phyloP scores from a whole-genome alignment of 2,888 invertebrate genomes.

The Seladonia tumulorum region DNA sequence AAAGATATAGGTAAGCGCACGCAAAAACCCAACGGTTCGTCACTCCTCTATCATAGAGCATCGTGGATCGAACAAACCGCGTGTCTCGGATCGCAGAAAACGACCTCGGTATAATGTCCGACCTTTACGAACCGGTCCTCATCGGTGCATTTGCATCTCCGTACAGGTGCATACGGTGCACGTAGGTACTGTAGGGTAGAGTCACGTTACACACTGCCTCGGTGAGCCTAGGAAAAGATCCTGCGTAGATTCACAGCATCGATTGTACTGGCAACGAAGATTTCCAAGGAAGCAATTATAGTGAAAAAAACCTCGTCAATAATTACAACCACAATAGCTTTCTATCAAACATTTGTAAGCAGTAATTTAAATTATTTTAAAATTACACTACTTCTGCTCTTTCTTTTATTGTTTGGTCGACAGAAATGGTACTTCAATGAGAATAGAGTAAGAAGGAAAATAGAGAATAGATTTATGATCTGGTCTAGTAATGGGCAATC shows the following conservation, averaged over 20 bases:
- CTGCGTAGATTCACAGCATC: neutral
- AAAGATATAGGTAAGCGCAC: neutral
- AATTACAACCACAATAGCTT: too few relatives aligned
- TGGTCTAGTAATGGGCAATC: too few relatives aligned
- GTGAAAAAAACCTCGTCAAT: neutral
- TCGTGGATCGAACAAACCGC: constrained; percentile 38
- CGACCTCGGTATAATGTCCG: constrained; percentile 72
- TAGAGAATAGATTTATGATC: too few relatives aligned
- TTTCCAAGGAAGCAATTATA: neutral
- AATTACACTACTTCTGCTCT: too few relatives aligned
- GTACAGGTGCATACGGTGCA: constrained; percentile 65
- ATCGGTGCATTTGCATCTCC: constrained; percentile 60
- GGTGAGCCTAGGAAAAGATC: constrained; percentile 4
- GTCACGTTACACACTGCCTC: neutral
- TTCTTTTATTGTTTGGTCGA: too few relatives aligned
- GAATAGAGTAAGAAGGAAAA: too few relatives aligned
- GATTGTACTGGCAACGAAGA: neutral
- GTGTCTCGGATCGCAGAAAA: constrained; percentile 62
- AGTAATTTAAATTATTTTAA: too few relatives aligned
- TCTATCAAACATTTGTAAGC: too few relatives aligned
- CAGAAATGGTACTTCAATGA: too few relatives aligned
- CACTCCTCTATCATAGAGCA: constrained; percentile 12
- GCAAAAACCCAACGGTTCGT: constrained; percentile 4
- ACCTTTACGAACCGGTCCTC: constrained; percentile 73
- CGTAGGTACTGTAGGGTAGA: constrained; percentile 12